Percentiles rank a stretch among this genome's conserved stretches.
Evolutionary conservation across 2,888 invertebrate genomes (phyloP).

Genomic region (Euphydryas editha): DNA sequence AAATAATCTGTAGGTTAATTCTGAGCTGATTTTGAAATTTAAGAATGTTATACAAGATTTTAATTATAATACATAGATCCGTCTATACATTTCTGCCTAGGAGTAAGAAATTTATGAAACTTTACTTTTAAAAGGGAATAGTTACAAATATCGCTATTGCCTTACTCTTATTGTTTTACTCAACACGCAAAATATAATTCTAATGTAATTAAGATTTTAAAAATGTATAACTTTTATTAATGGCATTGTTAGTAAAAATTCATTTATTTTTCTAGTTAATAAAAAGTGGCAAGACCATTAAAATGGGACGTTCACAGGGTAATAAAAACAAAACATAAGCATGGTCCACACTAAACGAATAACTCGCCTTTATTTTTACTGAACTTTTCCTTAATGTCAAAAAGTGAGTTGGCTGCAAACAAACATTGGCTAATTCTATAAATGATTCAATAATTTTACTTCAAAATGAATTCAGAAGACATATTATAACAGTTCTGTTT

Average conservation of each 20-base stretch:
- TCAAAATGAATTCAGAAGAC: not conserved
- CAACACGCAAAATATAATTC: too few species aligned
- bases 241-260: not conserved
- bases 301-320: conserved; percentile 7
- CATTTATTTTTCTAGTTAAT: not conserved
- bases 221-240: not conserved
- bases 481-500: too few species aligned
- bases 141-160: too few species aligned
- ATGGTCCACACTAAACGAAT: conserved; percentile 22
- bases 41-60: too few species aligned
- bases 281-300: not conserved
- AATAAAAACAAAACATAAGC: conserved; percentile 25
- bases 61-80: too few species aligned
- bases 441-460: not conserved
- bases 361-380: conserved; percentile 74
- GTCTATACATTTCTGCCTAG: too few species aligned
- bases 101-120: too few species aligned
- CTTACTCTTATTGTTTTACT: too few species aligned
- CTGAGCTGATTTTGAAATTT: too few species aligned
- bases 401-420: conserved; percentile 69
- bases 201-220: too few species aligned
- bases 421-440: conserved; percentile 40
- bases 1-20: not conserved
- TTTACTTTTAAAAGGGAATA: too few species aligned
- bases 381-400: conserved; percentile 67